Evolutionary conservation across 2,888 invertebrate species (phyloP), one percentile per base, ranked within the genome.

Genomic region (Agrilus cyanescens): DNA sequence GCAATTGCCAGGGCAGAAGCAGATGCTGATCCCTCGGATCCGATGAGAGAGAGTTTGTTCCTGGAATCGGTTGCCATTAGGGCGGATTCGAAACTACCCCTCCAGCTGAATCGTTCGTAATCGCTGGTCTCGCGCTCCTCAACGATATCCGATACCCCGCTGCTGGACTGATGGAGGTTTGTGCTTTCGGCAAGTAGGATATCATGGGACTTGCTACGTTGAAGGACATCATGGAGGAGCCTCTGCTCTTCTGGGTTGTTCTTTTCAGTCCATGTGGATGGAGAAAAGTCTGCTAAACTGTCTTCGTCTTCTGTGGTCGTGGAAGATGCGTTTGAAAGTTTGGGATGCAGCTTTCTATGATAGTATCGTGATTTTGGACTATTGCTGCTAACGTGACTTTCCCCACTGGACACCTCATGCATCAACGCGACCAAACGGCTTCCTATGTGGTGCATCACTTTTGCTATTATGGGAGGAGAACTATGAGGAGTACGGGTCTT

Each of bases 361-460:
- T 76, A 74, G 43, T 76, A 73, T 2, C 71, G 62, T 6, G 73
- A 71, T 52, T 74, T 70, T 0, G 85, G 78, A 50, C 83, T 82
- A 31, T 66, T 67, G 6, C 74, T 74, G 34, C 72, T 72, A 5
- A 71, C 68, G 49, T 74, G 73, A 33, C 73, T 72, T 47, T 77
- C 78, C 29, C 85, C 85, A 38, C 82, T 85, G 12, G 86, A 87
- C 2, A 90, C 90, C 61, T 91, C 90, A 60, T 90, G 89, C 91
- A 91, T 91, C 46, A 91, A 69, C 0, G 89, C 88, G 18, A 89
- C 88, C 46, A 91, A 66, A 16, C 89, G 71, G 35, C 85, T 85
- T 8, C 90, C 89, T 44, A 91, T 91, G 59, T 91, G 91, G 53
- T 88, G 83, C 87, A 91, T 88, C 12, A 90, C 90, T 69, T 89